phyloP scores from a whole-genome alignment of 1,140 invertebrate genomes.

The Oryctes rhinoceros region DNA sequence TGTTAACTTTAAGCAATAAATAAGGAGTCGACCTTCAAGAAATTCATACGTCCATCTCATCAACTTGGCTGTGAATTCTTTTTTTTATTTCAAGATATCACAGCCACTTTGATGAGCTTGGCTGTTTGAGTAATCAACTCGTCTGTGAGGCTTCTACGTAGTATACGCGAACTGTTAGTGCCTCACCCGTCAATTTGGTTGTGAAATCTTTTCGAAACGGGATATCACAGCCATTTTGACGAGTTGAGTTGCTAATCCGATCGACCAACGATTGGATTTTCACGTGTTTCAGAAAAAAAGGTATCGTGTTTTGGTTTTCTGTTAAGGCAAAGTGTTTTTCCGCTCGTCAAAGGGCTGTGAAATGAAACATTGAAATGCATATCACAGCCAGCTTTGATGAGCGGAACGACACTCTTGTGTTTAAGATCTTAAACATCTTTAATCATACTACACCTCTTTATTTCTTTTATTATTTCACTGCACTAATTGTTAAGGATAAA shows the following conservation, averaged over 20 bases:
- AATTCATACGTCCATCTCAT: constrained; percentile 64
- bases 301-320: background rate
- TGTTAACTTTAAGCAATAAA: too few species aligned
- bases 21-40: background rate
- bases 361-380: constrained; percentile 74
- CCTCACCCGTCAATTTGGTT: constrained; percentile 80
- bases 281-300: background rate
- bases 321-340: constrained; percentile 52
- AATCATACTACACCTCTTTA: background rate
- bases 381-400: constrained; percentile 96
- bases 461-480: too few species aligned
- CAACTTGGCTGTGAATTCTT: constrained; percentile 79
- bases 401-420: constrained; percentile 61
- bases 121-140: constrained; percentile 48
- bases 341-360: constrained; percentile 82
- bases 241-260: constrained; percentile 68
- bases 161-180: constrained; percentile 49
- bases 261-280: constrained; percentile 12
- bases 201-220: constrained; percentile 74
- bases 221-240: constrained; percentile 93
- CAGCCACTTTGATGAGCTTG: constrained; percentile 84
- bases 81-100: constrained; percentile 69
- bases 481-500: background rate
- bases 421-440: background rate
- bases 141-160: background rate